A percentile compares a stretch with the other conserved stretches of the same genome.
Evolutionary conservation across 2,888 invertebrate species (phyloP).

Genomic region (Cosmia pyralina): DNA sequence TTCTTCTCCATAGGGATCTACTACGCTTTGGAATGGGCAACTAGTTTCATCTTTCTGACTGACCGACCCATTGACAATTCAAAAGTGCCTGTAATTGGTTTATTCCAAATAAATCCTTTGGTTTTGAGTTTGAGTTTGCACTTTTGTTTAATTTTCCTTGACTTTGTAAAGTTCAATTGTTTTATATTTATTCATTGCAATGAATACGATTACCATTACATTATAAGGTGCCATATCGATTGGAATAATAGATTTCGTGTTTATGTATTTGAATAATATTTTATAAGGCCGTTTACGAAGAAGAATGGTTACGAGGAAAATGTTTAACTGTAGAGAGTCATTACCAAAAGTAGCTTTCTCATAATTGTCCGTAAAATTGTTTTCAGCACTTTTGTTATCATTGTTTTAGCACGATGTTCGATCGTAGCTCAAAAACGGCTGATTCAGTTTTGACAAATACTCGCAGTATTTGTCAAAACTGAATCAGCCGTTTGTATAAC

Average conservation of each 20-base stretch:
- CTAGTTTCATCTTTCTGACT: too few species aligned
- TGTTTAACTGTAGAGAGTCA: background rate
- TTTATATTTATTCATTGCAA: slow-evolving; percentile 4
- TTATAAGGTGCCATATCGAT: background rate
- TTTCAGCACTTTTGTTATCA: background rate
- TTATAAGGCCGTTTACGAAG: background rate
- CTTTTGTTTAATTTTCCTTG: background rate
- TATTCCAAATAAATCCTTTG: too few species aligned
- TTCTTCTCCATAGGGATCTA: too few species aligned
- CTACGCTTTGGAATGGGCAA: too few species aligned
- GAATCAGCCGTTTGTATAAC: too few species aligned
- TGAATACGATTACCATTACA: slow-evolving; percentile 19
- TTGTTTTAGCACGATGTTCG: background rate
- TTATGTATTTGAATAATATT: background rate
- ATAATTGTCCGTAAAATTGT: background rate
- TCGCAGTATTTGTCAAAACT: too few species aligned
- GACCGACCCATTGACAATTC: too few species aligned
- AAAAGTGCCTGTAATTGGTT: too few species aligned
- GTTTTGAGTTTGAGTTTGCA: too few species aligned
- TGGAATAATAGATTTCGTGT: background rate
- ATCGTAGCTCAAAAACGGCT: background rate
- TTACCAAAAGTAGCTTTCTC: background rate
- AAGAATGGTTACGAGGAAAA: background rate
- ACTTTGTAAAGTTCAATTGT: slow-evolving; percentile 5
- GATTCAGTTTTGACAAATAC: background rate